Percentiles rank a stretch among this genome's conserved stretches.
Conservation (phyloP, 1,140 invertebrate genomes). For the Micrasema longulum region DNA sequence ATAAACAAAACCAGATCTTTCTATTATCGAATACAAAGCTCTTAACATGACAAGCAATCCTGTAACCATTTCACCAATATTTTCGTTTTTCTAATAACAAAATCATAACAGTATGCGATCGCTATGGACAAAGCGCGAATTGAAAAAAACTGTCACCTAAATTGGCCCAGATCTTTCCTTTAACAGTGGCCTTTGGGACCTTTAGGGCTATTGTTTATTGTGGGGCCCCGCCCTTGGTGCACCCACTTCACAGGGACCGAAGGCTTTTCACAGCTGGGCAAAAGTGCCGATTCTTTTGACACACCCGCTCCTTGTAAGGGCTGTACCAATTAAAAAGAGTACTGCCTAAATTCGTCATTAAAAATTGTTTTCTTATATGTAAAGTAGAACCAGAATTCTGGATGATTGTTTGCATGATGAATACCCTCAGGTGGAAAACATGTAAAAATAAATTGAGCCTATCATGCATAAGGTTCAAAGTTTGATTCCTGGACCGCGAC, state of each 20-base stretch:
- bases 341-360: too few relatives aligned
- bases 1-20: slow-evolving; percentile 12
- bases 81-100: slow-evolving; percentile 22
- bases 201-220: slow-evolving; percentile 9
- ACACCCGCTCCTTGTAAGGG: slow-evolving; percentile 25
- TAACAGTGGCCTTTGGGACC: background rate
- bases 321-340: too few relatives aligned
- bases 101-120: slow-evolving; percentile 25
- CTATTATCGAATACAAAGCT: slow-evolving; percentile 12
- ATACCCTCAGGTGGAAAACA: too few relatives aligned
- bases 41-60: slow-evolving; percentile 6
- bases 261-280: slow-evolving; percentile 23
- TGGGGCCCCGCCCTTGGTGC: slow-evolving; percentile 8
- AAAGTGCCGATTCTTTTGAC: slow-evolving; percentile 26
- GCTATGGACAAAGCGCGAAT: slow-evolving; percentile 8
- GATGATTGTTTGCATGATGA: too few relatives aligned
- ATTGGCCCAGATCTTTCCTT: slow-evolving; percentile 27
- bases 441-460: too few relatives aligned
- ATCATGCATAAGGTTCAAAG: too few relatives aligned
- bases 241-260: slow-evolving; percentile 29
- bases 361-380: too few relatives aligned
- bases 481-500: too few relatives aligned
- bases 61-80: slow-evolving; percentile 12
- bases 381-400: too few relatives aligned
- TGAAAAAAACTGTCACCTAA: slow-evolving; percentile 29